Evolutionary conservation across 2,113 vertebrate species (phyloP).

Genomic region (Thunnus maccoyii): DNA sequence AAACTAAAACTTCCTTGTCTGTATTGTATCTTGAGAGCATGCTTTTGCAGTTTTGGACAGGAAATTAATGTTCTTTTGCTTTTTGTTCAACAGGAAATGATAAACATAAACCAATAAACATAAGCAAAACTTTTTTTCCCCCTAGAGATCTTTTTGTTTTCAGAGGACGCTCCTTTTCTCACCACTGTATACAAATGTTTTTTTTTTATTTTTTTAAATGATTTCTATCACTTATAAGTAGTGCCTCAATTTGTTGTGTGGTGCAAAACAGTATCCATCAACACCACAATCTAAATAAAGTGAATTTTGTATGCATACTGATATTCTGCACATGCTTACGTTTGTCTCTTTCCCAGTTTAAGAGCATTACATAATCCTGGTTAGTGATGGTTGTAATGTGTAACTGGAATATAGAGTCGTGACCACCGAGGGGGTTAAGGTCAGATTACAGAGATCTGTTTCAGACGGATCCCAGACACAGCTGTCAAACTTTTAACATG

Average conservation of each 20-base stretch:
- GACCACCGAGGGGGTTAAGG: neutral
- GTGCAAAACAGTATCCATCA: too few relatives aligned
- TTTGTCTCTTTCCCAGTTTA: neutral
- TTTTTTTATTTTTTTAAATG: too few relatives aligned
- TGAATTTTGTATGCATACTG: too few relatives aligned
- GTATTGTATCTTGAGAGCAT: too few relatives aligned
- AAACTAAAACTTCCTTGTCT: neutral
- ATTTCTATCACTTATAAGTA: too few relatives aligned
- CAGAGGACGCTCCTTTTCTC: neutral
- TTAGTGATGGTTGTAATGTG: neutral
- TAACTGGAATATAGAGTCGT: neutral
- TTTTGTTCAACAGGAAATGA: slow-evolving; percentile 5
- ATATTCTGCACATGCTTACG: neutral
- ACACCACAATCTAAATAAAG: neutral
- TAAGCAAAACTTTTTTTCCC: neutral
- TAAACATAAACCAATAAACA: neutral
- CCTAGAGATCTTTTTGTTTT: neutral
- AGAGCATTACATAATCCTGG: too few relatives aligned
- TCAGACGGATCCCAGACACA: neutral
- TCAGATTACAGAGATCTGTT: neutral
- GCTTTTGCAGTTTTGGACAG: neutral
- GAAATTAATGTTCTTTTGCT: neutral
- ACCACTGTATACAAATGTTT: too few relatives aligned
- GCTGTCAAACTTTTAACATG: too few relatives aligned
- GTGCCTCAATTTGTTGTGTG: too few relatives aligned